phyloP scores from a whole-genome alignment of 30 jellyfish, hydroid and myxozoan species.

The Cassiopea xamachana region DNA sequence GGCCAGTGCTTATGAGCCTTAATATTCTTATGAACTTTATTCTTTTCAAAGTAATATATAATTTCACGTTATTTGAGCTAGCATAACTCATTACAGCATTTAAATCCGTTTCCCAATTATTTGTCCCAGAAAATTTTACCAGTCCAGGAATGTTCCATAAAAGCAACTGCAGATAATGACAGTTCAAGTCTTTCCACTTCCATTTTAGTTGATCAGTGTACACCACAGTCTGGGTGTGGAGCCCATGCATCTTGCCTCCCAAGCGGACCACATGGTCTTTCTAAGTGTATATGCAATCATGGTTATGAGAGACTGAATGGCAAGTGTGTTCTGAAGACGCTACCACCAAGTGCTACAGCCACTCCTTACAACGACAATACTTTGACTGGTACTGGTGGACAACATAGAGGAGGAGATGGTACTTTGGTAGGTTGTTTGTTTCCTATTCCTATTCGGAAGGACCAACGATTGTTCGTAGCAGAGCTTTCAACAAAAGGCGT shows the following conservation, averaged over 20 bases:
- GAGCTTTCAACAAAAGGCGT: neutral
- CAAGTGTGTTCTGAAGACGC: neutral
- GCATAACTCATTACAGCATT: no score
- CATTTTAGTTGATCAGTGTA: slow-evolving; percentile 69
- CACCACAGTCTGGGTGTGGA: slow-evolving; percentile 73
- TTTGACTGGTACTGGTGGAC: slow-evolving; percentile 42
- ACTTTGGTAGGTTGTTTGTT: neutral
- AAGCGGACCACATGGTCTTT: slow-evolving; percentile 47
- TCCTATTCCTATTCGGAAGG: neutral
- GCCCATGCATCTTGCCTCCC: slow-evolving; percentile 73
- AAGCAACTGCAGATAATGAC: no score
- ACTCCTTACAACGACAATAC: neutral
- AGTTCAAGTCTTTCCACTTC: neutral
- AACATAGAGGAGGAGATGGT: slow-evolving; percentile 59
- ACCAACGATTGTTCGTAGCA: neutral
- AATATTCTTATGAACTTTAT: no score
- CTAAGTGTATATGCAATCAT: slow-evolving; percentile 58
- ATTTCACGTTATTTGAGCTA: no score
- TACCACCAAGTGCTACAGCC: neutral
- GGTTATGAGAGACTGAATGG: slow-evolving; percentile 54
- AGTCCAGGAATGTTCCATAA: no score
- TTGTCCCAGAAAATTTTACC: no score
- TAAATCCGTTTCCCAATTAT: no score
- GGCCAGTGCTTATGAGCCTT: no score
- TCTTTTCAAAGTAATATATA: no score